Conservation (phyloP, 2,888 invertebrate species). For the Himalopsyche japonica region DNA sequence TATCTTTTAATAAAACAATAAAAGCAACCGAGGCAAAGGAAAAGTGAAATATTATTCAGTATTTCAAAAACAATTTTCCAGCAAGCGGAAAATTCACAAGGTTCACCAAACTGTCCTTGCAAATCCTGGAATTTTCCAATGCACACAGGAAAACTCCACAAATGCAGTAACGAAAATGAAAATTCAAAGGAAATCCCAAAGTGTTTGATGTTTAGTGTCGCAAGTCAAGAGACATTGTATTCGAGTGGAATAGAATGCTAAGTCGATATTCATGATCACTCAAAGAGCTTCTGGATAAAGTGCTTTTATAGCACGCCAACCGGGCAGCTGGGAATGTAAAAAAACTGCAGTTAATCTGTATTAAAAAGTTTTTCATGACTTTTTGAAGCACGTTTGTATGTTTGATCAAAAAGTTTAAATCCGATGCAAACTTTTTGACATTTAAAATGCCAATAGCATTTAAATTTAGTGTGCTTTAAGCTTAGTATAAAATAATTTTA, state of each 20-base stretch:
- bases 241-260: neutral
- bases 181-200: neutral
- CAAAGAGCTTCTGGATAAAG: neutral
- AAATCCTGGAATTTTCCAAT: neutral
- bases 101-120: neutral
- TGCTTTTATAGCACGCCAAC: neutral
- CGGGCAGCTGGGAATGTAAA: neutral
- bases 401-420: too few species aligned
- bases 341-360: neutral
- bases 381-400: neutral
- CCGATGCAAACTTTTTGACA: too few species aligned
- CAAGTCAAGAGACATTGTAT: neutral
- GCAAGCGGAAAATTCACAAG: neutral
- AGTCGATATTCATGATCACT: neutral
- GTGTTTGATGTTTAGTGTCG: neutral
- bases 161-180: neutral
- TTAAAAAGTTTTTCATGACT: neutral
- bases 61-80: too few species aligned
- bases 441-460: too few species aligned
- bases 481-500: too few species aligned
- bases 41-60: too few species aligned
- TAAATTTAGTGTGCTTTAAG: too few species aligned
- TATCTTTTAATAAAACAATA: too few species aligned
- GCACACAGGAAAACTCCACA: neutral
- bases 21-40: too few species aligned